Evolutionary conservation across 2,797 vertebrate species (phyloP).

Genomic region (Scomberomorus guttatus): DNA sequence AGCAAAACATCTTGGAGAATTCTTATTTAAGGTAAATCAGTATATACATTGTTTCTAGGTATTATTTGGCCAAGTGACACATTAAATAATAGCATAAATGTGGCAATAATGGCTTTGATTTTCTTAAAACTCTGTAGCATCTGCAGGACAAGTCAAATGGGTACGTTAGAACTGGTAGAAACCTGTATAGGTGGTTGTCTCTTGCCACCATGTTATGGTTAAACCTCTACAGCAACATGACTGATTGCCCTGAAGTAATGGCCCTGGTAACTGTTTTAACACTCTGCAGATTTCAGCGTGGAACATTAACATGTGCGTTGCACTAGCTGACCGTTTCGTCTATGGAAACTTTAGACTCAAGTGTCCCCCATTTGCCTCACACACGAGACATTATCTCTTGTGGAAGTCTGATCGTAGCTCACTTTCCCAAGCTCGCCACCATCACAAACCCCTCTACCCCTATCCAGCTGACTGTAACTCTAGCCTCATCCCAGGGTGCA

Average conservation of each 20-base stretch:
- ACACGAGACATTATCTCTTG: constrained; percentile 46
- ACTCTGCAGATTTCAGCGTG: constrained; percentile 56
- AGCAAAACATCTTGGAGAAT: background rate
- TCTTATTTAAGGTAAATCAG: constrained; percentile 1
- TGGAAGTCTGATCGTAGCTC: constrained; percentile 25
- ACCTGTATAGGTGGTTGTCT: background rate
- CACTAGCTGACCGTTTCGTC: constrained; percentile 63
- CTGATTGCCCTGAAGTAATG: constrained; percentile 40
- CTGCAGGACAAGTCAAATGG: background rate
- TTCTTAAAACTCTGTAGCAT: background rate
- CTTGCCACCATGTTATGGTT: background rate
- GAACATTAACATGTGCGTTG: constrained; percentile 74
- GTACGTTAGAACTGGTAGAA: background rate
- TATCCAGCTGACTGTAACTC: constrained; percentile 74
- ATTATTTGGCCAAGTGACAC: background rate
- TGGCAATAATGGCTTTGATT: background rate
- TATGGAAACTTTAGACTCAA: constrained; percentile 68
- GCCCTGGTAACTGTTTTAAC: constrained; percentile 63
- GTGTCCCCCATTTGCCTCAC: constrained; percentile 43
- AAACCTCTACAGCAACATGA: constrained; percentile 20
- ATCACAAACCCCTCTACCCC: constrained; percentile 48
- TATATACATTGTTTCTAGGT: background rate
- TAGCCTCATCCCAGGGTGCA: constrained; percentile 62
- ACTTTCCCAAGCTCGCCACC: constrained; percentile 64
- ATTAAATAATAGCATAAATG: background rate